Evolutionary conservation across 1,140 invertebrate species (phyloP), one percentile per base, ranked within the genome.

Genomic region (Pseudobourletiella spinata): DNA sequence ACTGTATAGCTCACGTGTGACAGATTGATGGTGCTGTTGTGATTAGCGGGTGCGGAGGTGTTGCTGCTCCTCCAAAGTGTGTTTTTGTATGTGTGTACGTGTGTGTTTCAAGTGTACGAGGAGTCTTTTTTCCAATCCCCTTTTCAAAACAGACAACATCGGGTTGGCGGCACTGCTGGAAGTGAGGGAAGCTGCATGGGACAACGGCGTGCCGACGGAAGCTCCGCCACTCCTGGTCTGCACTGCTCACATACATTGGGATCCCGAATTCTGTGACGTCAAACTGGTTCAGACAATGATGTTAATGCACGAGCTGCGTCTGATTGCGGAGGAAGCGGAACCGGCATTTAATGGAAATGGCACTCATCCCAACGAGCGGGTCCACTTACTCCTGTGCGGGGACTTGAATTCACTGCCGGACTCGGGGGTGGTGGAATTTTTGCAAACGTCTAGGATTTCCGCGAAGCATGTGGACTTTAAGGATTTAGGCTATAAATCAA

Each of bases 231-330:
- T 98, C 60, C 79, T 98, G 59, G 93, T 99, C 28, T 96, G 94
- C 73, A 98, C 95, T 3, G 95, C 95, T 32, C 97, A 99, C 77
- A 95, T 99, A 63, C 95, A 99, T 77, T 99, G 96, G 97, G 96
- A 99, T 81, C 97, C 97, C 1, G 95, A 99, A 78, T 99, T 89
- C 75, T 98, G 94, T 73, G 97, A 99, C 77, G 97, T 99, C n/a
- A 99, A 99, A 78, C 81, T 99, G 1, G 98, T 99, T 65, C 97
- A 99, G 77, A 97, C 91, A 16, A 98, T 99, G 91, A 98, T 99
- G 95, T 78, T 99, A 63, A 90, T 93, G 77, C 89, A 94, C 74
- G 95, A 98, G 77, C 76, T 91, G 60, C 84, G 86, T 71, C 81
- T 80, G 46, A 91, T 93, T 68, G 79, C 90, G 50, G 89, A 93